These are phyloP conservation scores for Heteromormyrus szaboi DNA, from an alignment of 2,797 vertebrate species.

Conservation along the genomic window DNA sequence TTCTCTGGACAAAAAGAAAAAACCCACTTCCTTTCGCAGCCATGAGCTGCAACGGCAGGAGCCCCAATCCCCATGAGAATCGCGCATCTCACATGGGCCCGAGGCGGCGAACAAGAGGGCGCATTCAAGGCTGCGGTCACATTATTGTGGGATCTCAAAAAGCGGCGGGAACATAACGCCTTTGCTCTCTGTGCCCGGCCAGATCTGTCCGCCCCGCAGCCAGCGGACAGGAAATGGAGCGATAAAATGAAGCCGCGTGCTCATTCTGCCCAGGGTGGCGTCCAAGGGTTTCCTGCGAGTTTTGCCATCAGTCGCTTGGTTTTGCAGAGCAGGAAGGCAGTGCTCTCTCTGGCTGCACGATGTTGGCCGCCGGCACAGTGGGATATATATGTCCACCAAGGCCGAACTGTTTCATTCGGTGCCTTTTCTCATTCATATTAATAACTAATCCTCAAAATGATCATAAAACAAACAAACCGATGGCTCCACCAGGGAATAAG, in stretches of 20 bases:
- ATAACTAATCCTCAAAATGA: not conserved
- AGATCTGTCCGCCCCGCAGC: not conserved
- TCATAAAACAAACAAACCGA: not conserved
- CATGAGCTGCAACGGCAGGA: conserved; percentile 15
- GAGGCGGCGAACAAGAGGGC: not conserved
- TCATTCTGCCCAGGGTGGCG: not conserved
- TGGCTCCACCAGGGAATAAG: not conserved
- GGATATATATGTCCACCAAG: not conserved
- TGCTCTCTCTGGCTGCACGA: not conserved
- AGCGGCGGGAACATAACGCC: no score
- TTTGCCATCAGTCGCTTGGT: not conserved
- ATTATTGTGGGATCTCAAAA: not conserved
- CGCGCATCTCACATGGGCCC: not conserved
- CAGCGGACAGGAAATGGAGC: not conserved
- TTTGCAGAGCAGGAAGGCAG: not conserved
- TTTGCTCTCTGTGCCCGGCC: not conserved
- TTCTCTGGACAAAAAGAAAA: not conserved
- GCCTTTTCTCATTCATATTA: not conserved
- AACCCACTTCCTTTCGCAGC: conserved; percentile 28
- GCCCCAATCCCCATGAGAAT: not conserved
- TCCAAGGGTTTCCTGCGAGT: not conserved
- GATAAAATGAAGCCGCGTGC: not conserved
- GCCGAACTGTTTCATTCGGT: not conserved
- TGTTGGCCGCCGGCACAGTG: not conserved
- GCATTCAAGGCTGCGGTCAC: conserved; percentile 14